phyloP scores from a whole-genome alignment of 2,113 vertebrate species.

The Ictalurus furcatus region DNA sequence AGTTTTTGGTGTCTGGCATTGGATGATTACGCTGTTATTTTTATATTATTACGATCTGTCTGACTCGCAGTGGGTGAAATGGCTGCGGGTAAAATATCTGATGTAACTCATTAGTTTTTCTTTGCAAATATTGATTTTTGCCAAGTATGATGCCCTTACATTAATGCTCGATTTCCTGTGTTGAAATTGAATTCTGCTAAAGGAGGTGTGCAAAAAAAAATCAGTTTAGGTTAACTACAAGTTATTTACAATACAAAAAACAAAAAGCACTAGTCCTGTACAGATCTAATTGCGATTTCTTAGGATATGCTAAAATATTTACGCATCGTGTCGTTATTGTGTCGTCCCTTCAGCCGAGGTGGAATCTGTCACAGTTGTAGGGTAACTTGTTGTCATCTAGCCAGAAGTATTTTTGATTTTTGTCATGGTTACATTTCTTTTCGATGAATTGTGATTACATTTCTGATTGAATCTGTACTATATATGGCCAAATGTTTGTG shows the following conservation, averaged over 20 bases:
- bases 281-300: not conserved
- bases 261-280: not conserved
- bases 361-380: not conserved
- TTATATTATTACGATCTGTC: conserved; percentile 6
- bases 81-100: not conserved
- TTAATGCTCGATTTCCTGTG: conserved; percentile 32
- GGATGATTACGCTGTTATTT: conserved; percentile 1
- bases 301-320: not conserved
- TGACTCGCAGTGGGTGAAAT: not conserved
- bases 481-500: not conserved
- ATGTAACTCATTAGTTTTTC: conserved; percentile 26
- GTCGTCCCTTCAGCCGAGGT: not conserved
- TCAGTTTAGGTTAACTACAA: not conserved
- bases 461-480: not conserved
- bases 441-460: not conserved
- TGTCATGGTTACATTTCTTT: not conserved
- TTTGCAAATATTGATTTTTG: conserved; percentile 40
- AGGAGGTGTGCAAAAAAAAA: not conserved
- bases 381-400: not conserved
- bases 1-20: not conserved
- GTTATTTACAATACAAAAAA: not conserved
- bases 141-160: not conserved
- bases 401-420: not conserved
- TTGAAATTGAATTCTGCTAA: not conserved
- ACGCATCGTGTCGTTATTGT: not conserved